Evolutionary conservation across 2,113 vertebrate species (phyloP).

Genomic region (Laterallus jamaicensis): DNA sequence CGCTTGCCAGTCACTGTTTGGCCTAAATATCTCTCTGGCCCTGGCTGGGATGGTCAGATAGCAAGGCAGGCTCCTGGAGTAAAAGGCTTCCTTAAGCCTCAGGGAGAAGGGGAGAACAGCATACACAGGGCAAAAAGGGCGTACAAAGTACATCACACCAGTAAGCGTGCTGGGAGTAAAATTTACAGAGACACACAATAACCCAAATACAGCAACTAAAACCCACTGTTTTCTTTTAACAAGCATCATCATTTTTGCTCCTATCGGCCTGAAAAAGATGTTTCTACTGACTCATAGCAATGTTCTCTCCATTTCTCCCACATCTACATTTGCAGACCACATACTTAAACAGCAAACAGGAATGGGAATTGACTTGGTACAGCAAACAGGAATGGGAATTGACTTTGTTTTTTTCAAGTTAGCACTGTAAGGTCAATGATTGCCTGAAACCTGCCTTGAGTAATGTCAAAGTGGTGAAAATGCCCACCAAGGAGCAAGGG

Average conservation of each 20-base stretch:
- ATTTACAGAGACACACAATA: background rate
- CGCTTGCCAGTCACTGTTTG: background rate
- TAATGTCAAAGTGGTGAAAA: background rate
- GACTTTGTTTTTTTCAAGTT: background rate
- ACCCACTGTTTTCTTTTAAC: background rate
- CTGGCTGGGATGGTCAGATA: background rate
- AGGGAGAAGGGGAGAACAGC: background rate
- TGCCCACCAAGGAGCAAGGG: background rate
- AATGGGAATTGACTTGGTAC: background rate
- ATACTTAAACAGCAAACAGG: background rate
- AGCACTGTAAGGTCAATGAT: background rate
- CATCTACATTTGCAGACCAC: background rate
- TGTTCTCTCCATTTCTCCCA: background rate
- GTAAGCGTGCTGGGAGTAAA: background rate
- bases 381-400: background rate
- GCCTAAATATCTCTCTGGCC: accelerated
- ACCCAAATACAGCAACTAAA: background rate
- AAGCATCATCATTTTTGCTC: background rate
- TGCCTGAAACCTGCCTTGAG: background rate
- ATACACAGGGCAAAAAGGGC: background rate
- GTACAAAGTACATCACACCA: background rate
- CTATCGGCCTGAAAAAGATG: background rate
- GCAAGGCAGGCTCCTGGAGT: background rate
- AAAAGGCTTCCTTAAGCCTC: background rate
- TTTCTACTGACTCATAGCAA: background rate